phyloP scores from a whole-genome alignment of 2,113 vertebrate genomes.

The Scolopax mira region DNA sequence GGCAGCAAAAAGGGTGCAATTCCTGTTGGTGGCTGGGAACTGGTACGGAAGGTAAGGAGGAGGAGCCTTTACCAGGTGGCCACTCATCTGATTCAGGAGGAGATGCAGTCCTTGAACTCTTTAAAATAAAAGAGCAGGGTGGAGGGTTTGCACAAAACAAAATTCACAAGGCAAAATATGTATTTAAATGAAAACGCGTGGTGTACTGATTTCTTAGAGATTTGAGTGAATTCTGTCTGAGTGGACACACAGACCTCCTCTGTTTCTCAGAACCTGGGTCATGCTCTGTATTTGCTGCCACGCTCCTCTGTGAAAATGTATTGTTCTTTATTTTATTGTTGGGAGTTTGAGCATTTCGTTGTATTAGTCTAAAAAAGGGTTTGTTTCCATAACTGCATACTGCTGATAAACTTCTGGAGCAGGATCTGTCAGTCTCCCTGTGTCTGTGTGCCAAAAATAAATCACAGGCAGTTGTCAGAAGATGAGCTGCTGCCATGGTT shows the following conservation, averaged over 20 bases:
- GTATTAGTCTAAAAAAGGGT: constrained; percentile 1
- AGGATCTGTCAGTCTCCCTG: background rate
- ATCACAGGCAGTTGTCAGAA: background rate
- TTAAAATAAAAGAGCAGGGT: background rate
- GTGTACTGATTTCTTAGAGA: background rate
- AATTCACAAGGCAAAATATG: background rate
- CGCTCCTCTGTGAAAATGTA: background rate
- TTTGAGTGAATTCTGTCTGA: background rate
- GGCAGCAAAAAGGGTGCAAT: background rate
- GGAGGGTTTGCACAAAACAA: background rate
- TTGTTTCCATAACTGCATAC: constrained; percentile 48
- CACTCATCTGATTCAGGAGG: background rate
- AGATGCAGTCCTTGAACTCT: background rate
- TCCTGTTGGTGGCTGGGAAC: background rate
- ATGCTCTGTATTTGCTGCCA: background rate
- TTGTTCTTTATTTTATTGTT: background rate
- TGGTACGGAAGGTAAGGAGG: background rate
- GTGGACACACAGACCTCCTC: background rate
- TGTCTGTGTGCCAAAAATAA: constrained; percentile 16
- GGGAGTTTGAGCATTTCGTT: constrained; percentile 19
- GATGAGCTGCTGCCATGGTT: background rate
- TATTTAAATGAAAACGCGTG: background rate
- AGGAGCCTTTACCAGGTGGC: background rate
- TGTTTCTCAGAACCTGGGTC: background rate
- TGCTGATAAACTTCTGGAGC: constrained; percentile 15